Percentiles rank a stretch among this genome's conserved stretches.
These are phyloP conservation scores for Oncorhynchus masou DNA, from an alignment of 2,113 vertebrate species.

Conservation along the genomic window DNA sequence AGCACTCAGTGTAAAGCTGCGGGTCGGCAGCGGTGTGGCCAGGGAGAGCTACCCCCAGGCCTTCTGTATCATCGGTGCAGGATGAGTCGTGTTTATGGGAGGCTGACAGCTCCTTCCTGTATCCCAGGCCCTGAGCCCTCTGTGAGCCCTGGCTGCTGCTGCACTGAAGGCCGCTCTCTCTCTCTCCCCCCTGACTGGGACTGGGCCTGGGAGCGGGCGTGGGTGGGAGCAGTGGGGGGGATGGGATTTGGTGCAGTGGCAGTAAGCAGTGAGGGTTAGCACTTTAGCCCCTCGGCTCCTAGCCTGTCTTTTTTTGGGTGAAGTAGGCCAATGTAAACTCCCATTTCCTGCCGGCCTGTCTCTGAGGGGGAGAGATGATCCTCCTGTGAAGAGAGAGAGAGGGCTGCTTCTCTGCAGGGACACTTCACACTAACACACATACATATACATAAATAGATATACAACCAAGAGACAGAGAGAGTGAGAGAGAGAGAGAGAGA, in stretches of 20 bases:
- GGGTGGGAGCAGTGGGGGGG: constrained; percentile 45
- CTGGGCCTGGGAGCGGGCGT: constrained; percentile 46
- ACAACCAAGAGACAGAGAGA: constrained; percentile 52
- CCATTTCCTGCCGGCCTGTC: constrained; percentile 74
- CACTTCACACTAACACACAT: constrained; percentile 48
- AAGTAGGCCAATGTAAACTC: constrained; percentile 77
- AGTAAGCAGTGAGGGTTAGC: constrained; percentile 23
- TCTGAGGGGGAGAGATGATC: constrained; percentile 71
- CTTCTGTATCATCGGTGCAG: constrained; percentile 58
- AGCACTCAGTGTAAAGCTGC: constrained; percentile 5
- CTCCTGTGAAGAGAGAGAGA: constrained; percentile 66
- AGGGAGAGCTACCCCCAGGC: constrained; percentile 17
- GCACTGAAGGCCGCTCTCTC: constrained; percentile 44
- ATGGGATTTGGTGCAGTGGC: constrained; percentile 15
- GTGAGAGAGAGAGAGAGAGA: constrained; percentile 43
- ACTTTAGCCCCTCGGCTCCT: constrained; percentile 48
- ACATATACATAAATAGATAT: constrained; percentile 65
- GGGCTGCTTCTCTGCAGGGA: constrained; percentile 62
- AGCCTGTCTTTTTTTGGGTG: constrained; percentile 56
- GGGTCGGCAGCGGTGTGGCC: neutral
- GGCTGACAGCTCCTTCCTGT: constrained; percentile 76
- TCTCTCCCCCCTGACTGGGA: constrained; percentile 43
- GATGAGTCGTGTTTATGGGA: constrained; percentile 72
- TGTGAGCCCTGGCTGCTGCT: constrained; percentile 46
- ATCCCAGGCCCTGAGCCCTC: constrained; percentile 60